These are phyloP conservation scores for Lasioglossum leucozonium DNA, from an alignment of 2,888 invertebrate genomes.

Conservation along the genomic window DNA sequence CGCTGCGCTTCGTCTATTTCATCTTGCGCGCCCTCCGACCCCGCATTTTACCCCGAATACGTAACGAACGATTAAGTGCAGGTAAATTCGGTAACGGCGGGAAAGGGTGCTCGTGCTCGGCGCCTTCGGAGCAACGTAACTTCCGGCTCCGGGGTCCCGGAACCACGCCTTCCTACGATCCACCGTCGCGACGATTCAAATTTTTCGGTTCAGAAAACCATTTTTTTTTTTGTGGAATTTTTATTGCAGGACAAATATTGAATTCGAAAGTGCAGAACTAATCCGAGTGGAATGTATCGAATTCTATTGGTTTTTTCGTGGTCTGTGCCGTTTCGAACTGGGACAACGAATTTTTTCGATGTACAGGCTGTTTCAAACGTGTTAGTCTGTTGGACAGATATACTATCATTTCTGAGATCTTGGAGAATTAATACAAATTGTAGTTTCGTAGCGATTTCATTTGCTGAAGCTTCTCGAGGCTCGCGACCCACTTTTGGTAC, in stretches of 20 bases:
- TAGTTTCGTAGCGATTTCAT: not conserved
- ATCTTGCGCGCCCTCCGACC: not conserved
- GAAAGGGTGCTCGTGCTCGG: not conserved
- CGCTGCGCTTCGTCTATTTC: not conserved
- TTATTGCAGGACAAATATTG: not conserved
- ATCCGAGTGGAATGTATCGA: not conserved
- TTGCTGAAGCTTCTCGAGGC: not conserved
- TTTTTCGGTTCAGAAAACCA: not conserved
- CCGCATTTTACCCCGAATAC: conserved; percentile 2
- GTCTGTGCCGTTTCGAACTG: too few relatives aligned
- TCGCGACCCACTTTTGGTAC: not conserved
- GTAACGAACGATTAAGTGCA: conserved; percentile 12
- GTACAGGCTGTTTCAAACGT: not conserved
- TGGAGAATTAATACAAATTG: not conserved
- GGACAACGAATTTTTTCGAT: too few relatives aligned
- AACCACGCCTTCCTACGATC: conserved; percentile 1
- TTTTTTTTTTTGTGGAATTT: not conserved
- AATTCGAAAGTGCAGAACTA: not conserved
- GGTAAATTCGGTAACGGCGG: conserved; percentile 16
- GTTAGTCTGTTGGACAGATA: not conserved
- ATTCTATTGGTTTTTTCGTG: not conserved
- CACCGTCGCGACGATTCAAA: not conserved
- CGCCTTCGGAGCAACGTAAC: not conserved
- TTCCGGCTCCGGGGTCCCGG: not conserved
- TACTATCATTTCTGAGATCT: not conserved